Base-by-base conservation (phyloP, 2,888 invertebrate species). In the Drosophila kanekoi region DNA sequence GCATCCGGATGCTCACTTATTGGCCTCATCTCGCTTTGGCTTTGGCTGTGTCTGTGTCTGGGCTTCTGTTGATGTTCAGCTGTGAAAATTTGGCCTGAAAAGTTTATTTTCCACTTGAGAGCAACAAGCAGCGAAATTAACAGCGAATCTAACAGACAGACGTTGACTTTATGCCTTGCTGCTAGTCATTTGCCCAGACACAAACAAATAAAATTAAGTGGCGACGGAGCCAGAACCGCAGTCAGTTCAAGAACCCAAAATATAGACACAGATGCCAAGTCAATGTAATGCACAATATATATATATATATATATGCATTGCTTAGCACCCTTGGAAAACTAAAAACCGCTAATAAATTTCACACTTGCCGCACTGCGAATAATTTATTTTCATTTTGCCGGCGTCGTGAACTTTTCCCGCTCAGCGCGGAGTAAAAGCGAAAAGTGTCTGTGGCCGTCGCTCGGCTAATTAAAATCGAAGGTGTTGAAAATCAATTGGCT, bases 291-390 rank as follows among this genome's bases (percentile, higher is more conserved):
- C 18, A 48, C 20, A 45, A 64, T 33, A 16, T 28, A 28, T 37
- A 35, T n/a, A 20, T 16, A 40, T 13, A 6, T 18, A 33, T 20
- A 9, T 40, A 44, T 32, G 23, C 23, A 40, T 16, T 23, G 61
- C 38, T 51, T 5, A 38, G 16, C 44, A 33, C n/a, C 32, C 16
- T 45, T 53, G 16, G 3, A 20, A 56, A 79, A 64, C 72, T 49
- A 71, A 48, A 57, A 81, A 45, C 57, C 74, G 57, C 86, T 66
- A 85, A 85, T 79, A 85, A 68, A 79, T 79, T 76, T 85, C 65
- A 28, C 41, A 63, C 69, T 77, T 77, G 49, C 54, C 64, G 45
- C 62, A 70, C 54, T 65, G 57, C 58, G 72, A 85, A 79, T 67
- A 76, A 79, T 76, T 76, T 71, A 73, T 73, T 86, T 65, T 56